Percentiles rank a stretch among this genome's conserved stretches.
Evolutionary conservation across 2,888 invertebrate species (phyloP).

Genomic region (Xylota segnis): DNA sequence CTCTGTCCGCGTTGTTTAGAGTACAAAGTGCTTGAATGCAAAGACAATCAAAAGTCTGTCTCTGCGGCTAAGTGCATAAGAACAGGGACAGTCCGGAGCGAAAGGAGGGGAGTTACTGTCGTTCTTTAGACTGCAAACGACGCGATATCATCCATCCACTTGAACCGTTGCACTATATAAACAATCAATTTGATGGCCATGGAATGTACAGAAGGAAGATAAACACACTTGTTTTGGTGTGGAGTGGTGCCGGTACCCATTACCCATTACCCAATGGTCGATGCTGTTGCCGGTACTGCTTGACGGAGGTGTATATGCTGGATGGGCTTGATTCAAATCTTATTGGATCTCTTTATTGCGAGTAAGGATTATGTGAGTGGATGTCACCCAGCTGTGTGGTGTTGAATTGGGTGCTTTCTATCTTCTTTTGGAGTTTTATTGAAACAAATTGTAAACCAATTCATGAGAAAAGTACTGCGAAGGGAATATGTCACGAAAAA

Average conservation of each 20-base stretch:
- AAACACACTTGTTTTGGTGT: slow-evolving; percentile 72
- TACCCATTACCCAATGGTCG: slow-evolving; percentile 4
- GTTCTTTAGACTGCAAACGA: slow-evolving; percentile 60
- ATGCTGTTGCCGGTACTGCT: slow-evolving; percentile 21
- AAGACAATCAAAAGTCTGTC: slow-evolving; percentile 75
- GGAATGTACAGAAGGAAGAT: slow-evolving; percentile 72
- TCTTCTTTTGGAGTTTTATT: background rate
- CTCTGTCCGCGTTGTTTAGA: slow-evolving; percentile 46
- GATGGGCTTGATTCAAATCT: slow-evolving; percentile 54
- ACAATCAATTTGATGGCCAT: slow-evolving; percentile 76
- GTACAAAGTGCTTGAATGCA: slow-evolving; percentile 64
- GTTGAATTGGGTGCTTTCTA: background rate
- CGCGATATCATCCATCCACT: slow-evolving; percentile 76
- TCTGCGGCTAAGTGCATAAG: slow-evolving; percentile 63
- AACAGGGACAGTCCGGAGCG: slow-evolving; percentile 20
- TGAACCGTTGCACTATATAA: slow-evolving; percentile 77
- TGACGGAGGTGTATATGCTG: slow-evolving; percentile 57
- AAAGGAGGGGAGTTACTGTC: slow-evolving; percentile 13
- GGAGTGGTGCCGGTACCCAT: slow-evolving; percentile 48
- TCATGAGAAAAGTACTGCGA: background rate
- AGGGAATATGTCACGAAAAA: background rate
- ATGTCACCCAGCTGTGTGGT: slow-evolving; percentile 15
- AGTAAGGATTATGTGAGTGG: slow-evolving; percentile 44
- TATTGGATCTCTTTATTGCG: slow-evolving; percentile 22
- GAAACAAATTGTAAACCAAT: slow-evolving; percentile 20